A percentile compares a stretch with the other conserved stretches of the same genome.
These are phyloP conservation scores for Siniperca chuatsi DNA, from an alignment of 2,113 vertebrate species.

Conservation along the genomic window DNA sequence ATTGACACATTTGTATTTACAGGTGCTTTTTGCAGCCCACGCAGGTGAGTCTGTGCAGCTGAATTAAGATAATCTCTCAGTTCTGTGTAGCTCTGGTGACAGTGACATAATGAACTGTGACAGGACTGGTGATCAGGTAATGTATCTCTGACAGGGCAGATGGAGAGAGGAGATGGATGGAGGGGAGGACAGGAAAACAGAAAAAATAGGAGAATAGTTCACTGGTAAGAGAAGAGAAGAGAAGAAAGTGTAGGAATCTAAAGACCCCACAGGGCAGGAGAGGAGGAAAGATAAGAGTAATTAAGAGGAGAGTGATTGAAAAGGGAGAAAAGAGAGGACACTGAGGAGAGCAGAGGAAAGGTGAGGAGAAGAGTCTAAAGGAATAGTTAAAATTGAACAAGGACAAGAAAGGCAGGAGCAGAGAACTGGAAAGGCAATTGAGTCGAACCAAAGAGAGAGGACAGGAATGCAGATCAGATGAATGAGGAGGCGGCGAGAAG, in stretches of 20 bases:
- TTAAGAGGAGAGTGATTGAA: slow-evolving; percentile 10
- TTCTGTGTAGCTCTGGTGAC: not conserved
- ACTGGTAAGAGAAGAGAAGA: not conserved
- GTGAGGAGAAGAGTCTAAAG: not conserved
- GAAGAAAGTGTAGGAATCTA: not conserved
- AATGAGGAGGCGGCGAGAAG: slow-evolving; percentile 14
- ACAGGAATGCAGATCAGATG: slow-evolving; percentile 18
- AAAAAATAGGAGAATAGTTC: not conserved
- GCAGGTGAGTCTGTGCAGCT: not conserved
- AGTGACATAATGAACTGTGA: slow-evolving; percentile 24
- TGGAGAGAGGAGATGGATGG: slow-evolving; percentile 4
- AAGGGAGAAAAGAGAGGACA: not conserved
- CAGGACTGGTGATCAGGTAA: slow-evolving; percentile 9
- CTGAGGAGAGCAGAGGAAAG: not conserved
- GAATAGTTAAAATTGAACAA: slow-evolving; percentile 25
- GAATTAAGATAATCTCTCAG: slow-evolving; percentile 1
- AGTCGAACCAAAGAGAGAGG: not conserved
- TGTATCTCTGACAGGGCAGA: slow-evolving; percentile 3
- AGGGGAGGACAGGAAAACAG: not conserved
- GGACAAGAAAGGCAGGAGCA: not conserved
- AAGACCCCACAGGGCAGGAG: not conserved
- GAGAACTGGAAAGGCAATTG: slow-evolving; percentile 14
- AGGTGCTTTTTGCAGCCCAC: not conserved
- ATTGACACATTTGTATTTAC: not conserved
- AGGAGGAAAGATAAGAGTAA: not conserved